A percentile compares a stretch with the other conserved stretches of the same genome.
These are phyloP conservation scores for Sceloporus undulatus DNA, from an alignment of 2,113 vertebrate genomes.

Conservation along the genomic window DNA sequence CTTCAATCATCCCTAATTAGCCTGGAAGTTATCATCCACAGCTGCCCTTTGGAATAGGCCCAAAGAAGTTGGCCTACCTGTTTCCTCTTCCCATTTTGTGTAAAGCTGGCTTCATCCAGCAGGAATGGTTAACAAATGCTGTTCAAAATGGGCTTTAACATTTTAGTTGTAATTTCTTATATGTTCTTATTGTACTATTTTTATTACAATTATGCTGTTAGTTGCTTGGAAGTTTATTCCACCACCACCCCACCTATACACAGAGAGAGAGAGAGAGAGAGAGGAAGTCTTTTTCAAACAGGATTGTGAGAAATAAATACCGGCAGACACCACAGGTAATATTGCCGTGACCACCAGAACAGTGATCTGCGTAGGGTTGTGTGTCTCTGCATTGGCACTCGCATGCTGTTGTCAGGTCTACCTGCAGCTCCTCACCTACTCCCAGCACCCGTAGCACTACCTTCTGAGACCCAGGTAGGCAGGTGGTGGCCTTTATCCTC, in stretches of 20 bases:
- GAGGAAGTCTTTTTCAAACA: not conserved
- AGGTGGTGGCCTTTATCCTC: conserved; percentile 67
- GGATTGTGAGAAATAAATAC: conserved; percentile 53
- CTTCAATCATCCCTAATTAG: not conserved
- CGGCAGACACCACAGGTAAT: conserved; percentile 82
- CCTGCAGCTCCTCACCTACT: conserved; percentile 77
- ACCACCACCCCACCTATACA: too few species aligned
- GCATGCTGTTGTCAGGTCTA: conserved; percentile 75
- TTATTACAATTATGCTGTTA: not conserved
- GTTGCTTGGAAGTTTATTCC: not conserved
- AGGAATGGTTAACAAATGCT: not conserved
- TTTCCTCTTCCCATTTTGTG: not conserved
- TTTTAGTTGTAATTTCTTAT: not conserved
- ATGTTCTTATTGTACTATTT: not conserved
- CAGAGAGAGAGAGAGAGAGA: too few species aligned
- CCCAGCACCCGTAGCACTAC: conserved; percentile 77
- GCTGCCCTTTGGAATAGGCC: not conserved
- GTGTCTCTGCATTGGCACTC: conserved; percentile 73
- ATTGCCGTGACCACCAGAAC: conserved; percentile 69
- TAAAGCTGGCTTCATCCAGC: not conserved
- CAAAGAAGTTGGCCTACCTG: not conserved
- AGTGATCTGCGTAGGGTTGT: conserved; percentile 64
- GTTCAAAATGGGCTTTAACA: not conserved
- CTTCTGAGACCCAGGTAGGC: conserved; percentile 59
- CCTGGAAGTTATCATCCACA: not conserved